Evolutionary conservation across 2,797 vertebrate species (phyloP).

Genomic region (Enteromius paludinosus): DNA sequence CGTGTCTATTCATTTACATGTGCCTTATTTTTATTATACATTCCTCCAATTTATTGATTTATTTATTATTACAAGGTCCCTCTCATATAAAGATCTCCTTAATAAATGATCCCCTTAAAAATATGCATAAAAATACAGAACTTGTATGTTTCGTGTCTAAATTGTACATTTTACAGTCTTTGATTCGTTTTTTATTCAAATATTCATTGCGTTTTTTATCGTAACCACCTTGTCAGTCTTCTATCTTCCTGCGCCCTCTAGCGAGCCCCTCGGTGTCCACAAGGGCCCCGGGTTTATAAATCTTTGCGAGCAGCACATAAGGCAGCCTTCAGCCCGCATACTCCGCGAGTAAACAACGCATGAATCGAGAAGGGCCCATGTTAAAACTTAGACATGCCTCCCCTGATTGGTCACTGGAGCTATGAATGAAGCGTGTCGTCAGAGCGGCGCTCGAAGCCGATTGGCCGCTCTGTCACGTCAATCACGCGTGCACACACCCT

Average conservation of each 20-base stretch:
- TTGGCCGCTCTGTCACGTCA: conserved; percentile 67
- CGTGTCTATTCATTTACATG: background rate
- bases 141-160: background rate
- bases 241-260: background rate
- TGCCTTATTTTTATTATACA: background rate
- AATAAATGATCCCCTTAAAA: background rate
- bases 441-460: conserved; percentile 30
- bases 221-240: background rate
- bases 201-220: background rate
- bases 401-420: conserved; percentile 54
- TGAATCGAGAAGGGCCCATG: background rate
- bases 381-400: background rate
- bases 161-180: background rate
- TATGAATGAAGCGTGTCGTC: conserved; percentile 45
- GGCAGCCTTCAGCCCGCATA: background rate
- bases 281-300: background rate
- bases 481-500: conserved; percentile 69
- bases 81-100: background rate
- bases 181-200: background rate
- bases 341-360: background rate
- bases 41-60: background rate
- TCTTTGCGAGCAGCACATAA: background rate
- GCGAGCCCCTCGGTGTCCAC: background rate
- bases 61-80: background rate
- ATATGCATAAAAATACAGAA: background rate